Percentiles rank a stretch among this genome's conserved stretches.
These are phyloP conservation scores for Sander vitreus DNA, from an alignment of 2,113 vertebrate species.

Conservation along the genomic window DNA sequence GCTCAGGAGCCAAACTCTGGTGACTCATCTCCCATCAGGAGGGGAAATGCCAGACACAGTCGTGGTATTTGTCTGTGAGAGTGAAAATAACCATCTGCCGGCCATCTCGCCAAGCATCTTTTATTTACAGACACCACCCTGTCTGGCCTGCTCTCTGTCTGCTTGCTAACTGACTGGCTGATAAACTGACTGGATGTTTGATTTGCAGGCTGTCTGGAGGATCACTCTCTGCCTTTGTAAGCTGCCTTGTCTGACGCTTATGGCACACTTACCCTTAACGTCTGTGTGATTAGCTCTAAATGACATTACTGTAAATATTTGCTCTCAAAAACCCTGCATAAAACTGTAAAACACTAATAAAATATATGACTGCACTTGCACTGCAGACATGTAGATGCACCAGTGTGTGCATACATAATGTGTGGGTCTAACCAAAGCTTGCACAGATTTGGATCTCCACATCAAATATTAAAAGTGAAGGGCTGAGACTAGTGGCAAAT, in stretches of 20 bases:
- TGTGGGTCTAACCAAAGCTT: not conserved
- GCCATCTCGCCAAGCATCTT: conserved; percentile 73
- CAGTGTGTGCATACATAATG: not conserved
- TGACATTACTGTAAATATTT: conserved; percentile 33
- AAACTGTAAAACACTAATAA: not conserved
- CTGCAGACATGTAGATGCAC: not conserved
- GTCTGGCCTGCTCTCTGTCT: conserved; percentile 69
- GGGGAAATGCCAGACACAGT: conserved; percentile 74
- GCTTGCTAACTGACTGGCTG: conserved; percentile 38
- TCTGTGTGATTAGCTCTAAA: conserved; percentile 28
- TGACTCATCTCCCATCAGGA: conserved; percentile 78
- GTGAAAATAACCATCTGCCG: conserved; percentile 77
- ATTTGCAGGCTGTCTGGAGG: conserved; percentile 52
- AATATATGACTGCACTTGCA: not conserved
- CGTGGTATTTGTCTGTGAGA: conserved; percentile 75
- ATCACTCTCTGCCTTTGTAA: conserved; percentile 32
- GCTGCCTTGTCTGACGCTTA: conserved; percentile 20
- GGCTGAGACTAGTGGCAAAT: conserved; percentile 28
- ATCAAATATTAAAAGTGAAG: conserved; percentile 37
- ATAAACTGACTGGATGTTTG: conserved; percentile 62
- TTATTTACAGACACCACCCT: conserved; percentile 78
- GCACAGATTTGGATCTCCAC: conserved; percentile 21
- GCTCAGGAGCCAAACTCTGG: conserved; percentile 63
- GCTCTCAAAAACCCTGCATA: conserved; percentile 8
- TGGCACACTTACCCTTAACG: conserved; percentile 9